Evolutionary conservation across 2,113 vertebrate genomes (phyloP).

Genomic region (Poecile atricapillus): DNA sequence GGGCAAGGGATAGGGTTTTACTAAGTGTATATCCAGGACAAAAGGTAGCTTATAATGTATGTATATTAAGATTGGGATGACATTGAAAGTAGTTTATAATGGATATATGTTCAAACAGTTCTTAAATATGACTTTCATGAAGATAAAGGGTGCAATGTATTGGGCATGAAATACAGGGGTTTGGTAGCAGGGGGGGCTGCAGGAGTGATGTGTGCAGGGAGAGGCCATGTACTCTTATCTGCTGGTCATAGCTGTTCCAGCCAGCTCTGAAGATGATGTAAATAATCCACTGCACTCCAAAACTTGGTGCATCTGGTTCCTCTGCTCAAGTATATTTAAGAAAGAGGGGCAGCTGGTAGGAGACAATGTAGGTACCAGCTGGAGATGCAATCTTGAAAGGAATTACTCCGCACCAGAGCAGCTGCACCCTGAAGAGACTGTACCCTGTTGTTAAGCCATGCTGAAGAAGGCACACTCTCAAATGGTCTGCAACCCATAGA

Average conservation of each 20-base stretch:
- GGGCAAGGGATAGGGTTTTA: background rate
- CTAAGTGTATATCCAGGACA: background rate
- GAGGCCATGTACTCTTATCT: background rate
- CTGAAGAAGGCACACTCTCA: background rate
- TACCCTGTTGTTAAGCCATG: background rate
- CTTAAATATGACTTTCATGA: background rate
- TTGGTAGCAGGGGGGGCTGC: background rate
- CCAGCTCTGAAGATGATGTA: background rate
- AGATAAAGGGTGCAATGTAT: background rate
- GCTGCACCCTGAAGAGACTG: background rate
- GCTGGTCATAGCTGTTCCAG: background rate
- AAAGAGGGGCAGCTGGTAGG: background rate
- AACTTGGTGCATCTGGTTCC: background rate
- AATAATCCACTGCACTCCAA: background rate
- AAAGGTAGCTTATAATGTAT: background rate
- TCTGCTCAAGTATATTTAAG: background rate
- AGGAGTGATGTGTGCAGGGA: background rate
- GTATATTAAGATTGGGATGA: background rate
- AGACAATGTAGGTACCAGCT: background rate
- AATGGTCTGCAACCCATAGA: background rate
- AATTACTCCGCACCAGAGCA: background rate
- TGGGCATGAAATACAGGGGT: background rate
- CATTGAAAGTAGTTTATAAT: background rate
- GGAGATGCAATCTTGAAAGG: background rate
- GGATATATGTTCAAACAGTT: background rate